phyloP scores from a whole-genome alignment of 2,113 vertebrate genomes.

The Arvicanthis niloticus region DNA sequence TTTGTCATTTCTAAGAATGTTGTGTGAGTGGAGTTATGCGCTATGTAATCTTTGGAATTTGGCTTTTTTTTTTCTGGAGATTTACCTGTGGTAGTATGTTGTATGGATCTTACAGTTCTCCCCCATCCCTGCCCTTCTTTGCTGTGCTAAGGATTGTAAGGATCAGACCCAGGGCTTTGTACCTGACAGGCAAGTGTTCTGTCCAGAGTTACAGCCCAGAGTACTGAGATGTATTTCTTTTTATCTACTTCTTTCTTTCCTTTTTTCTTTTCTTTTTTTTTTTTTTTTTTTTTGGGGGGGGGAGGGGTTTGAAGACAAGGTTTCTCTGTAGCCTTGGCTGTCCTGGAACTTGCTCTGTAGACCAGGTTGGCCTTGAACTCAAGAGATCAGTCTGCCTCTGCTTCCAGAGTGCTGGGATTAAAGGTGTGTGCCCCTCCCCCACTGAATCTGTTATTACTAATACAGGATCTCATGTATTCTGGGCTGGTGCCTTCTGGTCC shows the following conservation, averaged over 20 bases:
- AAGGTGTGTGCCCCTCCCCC: neutral
- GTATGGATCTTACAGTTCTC: neutral
- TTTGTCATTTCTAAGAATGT: neutral
- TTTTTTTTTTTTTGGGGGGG: neutral
- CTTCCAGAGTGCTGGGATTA: neutral
- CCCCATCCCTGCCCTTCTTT: neutral
- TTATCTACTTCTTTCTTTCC: neutral
- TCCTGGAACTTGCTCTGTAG: neutral
- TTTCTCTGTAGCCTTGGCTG: neutral
- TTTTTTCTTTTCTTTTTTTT: neutral
- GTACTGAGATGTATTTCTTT: neutral
- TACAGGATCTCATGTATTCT: neutral
- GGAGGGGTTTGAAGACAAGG: neutral
- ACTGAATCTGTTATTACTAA: neutral
- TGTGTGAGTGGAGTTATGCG: neutral
- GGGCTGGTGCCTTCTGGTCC: neutral
- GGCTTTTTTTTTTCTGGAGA: neutral
- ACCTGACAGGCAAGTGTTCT: neutral
- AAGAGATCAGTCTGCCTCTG: neutral
- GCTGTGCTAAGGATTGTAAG: neutral
- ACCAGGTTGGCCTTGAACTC: neutral
- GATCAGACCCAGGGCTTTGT: neutral
- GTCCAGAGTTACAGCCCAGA: neutral
- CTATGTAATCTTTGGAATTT: no score
- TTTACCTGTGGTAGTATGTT: neutral